Evolutionary conservation across 2,888 invertebrate genomes (phyloP), one percentile per base, ranked within the genome.

Genomic region (Hypsopygia costalis): DNA sequence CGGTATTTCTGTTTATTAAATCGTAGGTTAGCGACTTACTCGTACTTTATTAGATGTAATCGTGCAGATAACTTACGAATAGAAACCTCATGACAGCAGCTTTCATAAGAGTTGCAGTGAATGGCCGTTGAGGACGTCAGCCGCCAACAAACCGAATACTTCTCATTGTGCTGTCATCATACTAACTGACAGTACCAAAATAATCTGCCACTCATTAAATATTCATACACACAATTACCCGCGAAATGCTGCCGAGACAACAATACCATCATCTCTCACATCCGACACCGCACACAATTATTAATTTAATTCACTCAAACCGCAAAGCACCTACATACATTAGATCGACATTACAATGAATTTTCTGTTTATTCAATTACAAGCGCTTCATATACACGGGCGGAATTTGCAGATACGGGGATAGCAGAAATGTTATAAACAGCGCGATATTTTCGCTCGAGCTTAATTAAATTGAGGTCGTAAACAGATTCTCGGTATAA

Each of bases 121-220:
- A 52, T 57, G 58, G 66, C 57, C 56, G 58, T 56, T 56, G 58
- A 64, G 63, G 68, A 64, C 69, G 70, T 74, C 77, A 70, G 68
- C 67, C 68, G 77, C 74, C 78, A 79, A 67, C 65, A 65, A 65
- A 65, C 78, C 72, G 71, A 71, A 78, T 66, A 64, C 68, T 67
- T 58, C 63, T 77, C 76, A 83, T 86, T 86, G 82, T 86, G 75
- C 81, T 85, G 85, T 83, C 86, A 81, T 73, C 77, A 62, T 53
- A 68, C 73, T 75, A 79, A 81, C 80, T 79, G 82, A 82, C 86
- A 82, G 80, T 77, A 81, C 76, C 79, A 78, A 81, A 83, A 81
- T 83, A 86, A 80, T 81, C 76, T 72, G 71, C 79, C 73, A 81
- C 79, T 75, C 75, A 76, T 77, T 82, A 68, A 76, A 75, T 73